phyloP scores from a whole-genome alignment of 2,888 invertebrate genomes.

The Platycheirus rosarum region DNA sequence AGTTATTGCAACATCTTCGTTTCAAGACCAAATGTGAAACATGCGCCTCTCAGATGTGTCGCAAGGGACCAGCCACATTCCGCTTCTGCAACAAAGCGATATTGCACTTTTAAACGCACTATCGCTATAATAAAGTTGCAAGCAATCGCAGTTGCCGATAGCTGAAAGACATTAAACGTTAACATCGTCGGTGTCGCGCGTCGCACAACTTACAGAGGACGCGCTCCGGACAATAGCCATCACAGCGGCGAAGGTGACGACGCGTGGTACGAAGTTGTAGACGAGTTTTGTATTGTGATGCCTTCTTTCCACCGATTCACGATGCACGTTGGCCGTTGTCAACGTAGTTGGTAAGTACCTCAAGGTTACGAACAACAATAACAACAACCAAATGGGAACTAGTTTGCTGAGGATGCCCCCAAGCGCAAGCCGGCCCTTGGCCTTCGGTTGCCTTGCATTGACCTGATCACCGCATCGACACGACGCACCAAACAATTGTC shows the following conservation, averaged over 20 bases:
- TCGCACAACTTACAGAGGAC: conserved; percentile 1
- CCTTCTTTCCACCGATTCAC: conserved; percentile 17
- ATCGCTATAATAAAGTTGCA: conserved; percentile 50
- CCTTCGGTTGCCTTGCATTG: conserved; percentile 82
- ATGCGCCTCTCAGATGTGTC: conserved; percentile 3
- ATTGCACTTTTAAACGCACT: conserved; percentile 33
- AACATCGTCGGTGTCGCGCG: conserved; percentile 16
- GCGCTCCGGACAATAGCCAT: not conserved
- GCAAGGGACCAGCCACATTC: conserved; percentile 7
- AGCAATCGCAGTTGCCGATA: conserved; percentile 38
- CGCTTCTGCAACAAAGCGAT: conserved; percentile 23
- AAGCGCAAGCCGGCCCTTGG: conserved; percentile 79
- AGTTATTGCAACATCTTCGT: not conserved
- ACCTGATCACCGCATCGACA: conserved; percentile 47
- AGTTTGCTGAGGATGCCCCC: conserved; percentile 49
- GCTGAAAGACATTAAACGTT: conserved; percentile 48
- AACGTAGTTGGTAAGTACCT: conserved; percentile 27
- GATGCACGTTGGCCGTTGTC: conserved; percentile 11
- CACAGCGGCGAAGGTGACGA: conserved; percentile 55
- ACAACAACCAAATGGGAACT: conserved; percentile 43
- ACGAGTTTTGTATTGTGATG: conserved; percentile 42
- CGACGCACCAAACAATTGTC: conserved; percentile 57
- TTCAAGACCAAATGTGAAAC: not conserved
- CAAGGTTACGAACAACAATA: conserved; percentile 50
- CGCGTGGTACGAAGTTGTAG: conserved; percentile 45